Base-by-base conservation (phyloP, 2,113 vertebrate species). In the Paralichthys olivaceus region DNA sequence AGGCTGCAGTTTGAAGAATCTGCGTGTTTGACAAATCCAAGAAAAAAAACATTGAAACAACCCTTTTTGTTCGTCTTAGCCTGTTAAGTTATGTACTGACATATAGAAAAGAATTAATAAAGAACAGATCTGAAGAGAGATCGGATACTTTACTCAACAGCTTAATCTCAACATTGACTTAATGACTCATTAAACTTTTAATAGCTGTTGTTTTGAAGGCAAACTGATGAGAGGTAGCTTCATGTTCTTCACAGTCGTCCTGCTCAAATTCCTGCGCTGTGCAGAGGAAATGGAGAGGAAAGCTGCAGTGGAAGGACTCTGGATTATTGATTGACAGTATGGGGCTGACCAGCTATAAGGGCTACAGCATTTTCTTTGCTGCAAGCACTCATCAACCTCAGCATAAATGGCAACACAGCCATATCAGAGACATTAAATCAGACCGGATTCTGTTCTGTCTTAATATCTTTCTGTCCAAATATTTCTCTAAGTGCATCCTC, bases 291-390 rank as follows among this genome's bases (percentile, higher is more conserved):
- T 6, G 34, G 22, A 59, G 65, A 58, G 66, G 7, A 80, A 29
- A 65, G 77, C 83, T 81, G 88, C 83, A 84, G 83, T 59, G 79
- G 63, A 70, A 83, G 73, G 72, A 84, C 80, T 72, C 23, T 75
- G 26, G 58, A 57, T 66, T 90, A 88, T 88, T 90, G 88, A 92
- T 89, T 85, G 89, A 87, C 87, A 81, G 78, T 80, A 64, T 69
- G 23, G 53, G 68, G 67, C 80, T 80, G 76, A 81, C 75, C 60
- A 7, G 58, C 76, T 78, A 53, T 72, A 49, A 56, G 68, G 67
- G 67, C 73, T 57, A 5, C 29, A 60, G 79, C 37, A 47, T 47
- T 29, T 62, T 26, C 62, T 87, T 11, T 73, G 72, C 81, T 72
- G 85, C 72, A 61, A 80, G 72, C 72, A 53, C 59, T 57, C 67